A percentile compares a stretch with the other conserved stretches of the same genome.
These are phyloP conservation scores for Montipora foliosa DNA, from an alignment of 64 coral and sea anemone genomes.

Conservation along the genomic window DNA sequence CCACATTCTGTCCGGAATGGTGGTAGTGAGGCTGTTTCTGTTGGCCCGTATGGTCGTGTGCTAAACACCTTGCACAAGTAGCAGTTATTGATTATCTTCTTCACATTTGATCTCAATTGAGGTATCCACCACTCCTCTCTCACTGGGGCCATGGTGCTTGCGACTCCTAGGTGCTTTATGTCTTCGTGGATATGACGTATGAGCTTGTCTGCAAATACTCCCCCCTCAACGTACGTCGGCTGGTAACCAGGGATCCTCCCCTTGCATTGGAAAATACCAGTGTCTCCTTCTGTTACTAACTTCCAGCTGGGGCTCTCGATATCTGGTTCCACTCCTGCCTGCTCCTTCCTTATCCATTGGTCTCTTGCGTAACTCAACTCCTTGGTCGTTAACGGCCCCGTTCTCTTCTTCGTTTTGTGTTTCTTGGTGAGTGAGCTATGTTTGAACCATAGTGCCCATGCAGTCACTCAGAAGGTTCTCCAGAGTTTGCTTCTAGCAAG, in stretches of 20 bases:
- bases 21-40: constrained; percentile 69
- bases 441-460: constrained; percentile 36
- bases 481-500: background rate
- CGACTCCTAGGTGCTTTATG: constrained; percentile 67
- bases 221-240: constrained; percentile 28
- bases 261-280: constrained; percentile 31
- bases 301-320: constrained; percentile 32
- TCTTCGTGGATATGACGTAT: constrained; percentile 61
- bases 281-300: constrained; percentile 31
- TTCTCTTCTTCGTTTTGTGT: background rate
- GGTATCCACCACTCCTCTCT: constrained; percentile 87
- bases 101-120: constrained; percentile 66
- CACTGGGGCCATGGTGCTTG: constrained; percentile 73
- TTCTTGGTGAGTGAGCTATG: background rate
- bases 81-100: constrained; percentile 69
- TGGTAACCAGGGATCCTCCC: constrained; percentile 63
- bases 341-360: constrained; percentile 38
- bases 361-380: constrained; percentile 27
- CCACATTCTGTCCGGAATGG: constrained; percentile 59
- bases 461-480: constrained; percentile 38
- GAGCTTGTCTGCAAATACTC: constrained; percentile 56
- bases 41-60: constrained; percentile 31
- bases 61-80: constrained; percentile 66
- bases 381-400: constrained; percentile 14
- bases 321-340: constrained; percentile 13